These are phyloP conservation scores for Eupristina koningsbergeri DNA, from an alignment of 1,140 invertebrate species.

Conservation along the genomic window DNA sequence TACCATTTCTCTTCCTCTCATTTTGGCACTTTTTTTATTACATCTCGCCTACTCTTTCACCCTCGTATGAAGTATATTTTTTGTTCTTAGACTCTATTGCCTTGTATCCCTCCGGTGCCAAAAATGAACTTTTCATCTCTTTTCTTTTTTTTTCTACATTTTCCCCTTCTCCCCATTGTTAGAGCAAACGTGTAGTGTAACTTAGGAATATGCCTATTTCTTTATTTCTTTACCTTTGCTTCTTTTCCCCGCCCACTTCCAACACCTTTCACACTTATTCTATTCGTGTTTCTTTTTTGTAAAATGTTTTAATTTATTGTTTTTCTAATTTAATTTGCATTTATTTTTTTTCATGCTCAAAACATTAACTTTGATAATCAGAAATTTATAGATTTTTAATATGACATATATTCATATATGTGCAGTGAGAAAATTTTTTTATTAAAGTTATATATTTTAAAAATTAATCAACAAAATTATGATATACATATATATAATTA, in stretches of 20 bases:
- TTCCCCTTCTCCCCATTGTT: neutral
- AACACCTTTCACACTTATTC: too few relatives aligned
- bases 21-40: slow-evolving; percentile 18
- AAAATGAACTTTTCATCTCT: slow-evolving; percentile 32
- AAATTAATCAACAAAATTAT: too few relatives aligned
- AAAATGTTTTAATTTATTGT: neutral
- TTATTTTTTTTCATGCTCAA: neutral
- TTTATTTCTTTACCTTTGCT: too few relatives aligned
- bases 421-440: too few relatives aligned
- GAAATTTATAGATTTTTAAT: too few relatives aligned
- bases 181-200: neutral
- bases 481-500: too few relatives aligned
- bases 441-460: too few relatives aligned
- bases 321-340: neutral
- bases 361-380: too few relatives aligned
- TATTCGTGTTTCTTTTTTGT: neutral
- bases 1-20: slow-evolving; percentile 1
- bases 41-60: neutral
- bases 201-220: neutral
- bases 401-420: too few relatives aligned
- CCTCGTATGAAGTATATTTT: slow-evolving; percentile 2
- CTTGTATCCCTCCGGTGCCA: slow-evolving; percentile 4
- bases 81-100: neutral
- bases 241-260: too few relatives aligned
- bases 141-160: neutral